phyloP scores from a whole-genome alignment of 2,888 invertebrate species.

The Strigamia crassipes region DNA sequence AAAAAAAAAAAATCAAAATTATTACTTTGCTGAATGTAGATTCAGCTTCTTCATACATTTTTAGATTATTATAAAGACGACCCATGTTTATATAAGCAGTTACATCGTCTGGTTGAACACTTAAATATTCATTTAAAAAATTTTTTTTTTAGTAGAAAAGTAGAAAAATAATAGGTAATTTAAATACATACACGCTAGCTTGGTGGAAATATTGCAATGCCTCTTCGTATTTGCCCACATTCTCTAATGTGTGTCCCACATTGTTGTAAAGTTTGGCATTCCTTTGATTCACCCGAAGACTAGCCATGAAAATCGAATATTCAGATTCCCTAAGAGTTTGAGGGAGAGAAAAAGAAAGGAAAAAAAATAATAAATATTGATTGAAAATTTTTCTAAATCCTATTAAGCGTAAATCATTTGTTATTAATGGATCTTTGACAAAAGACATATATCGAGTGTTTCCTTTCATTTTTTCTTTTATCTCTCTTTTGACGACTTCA shows the following conservation, averaged over 20 bases:
- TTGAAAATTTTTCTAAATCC: not conserved
- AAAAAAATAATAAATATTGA: slow-evolving; percentile 11
- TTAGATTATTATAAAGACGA: slow-evolving; percentile 88
- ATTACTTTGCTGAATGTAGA: slow-evolving; percentile 80
- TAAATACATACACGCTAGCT: slow-evolving; percentile 36
- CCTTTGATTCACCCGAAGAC: slow-evolving; percentile 76
- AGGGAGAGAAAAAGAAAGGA: too few species aligned
- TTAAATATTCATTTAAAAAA: slow-evolving; percentile 52
- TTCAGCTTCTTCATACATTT: slow-evolving; percentile 86
- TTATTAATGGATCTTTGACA: slow-evolving; percentile 17
- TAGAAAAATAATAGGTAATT: not conserved
- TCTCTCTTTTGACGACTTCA: slow-evolving; percentile 30
- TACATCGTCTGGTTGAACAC: slow-evolving; percentile 92
- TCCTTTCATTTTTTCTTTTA: slow-evolving; percentile 1
- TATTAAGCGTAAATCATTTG: slow-evolving; percentile 12
- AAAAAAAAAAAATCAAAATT: not conserved
- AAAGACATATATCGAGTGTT: slow-evolving; percentile 12
- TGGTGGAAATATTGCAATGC: slow-evolving; percentile 81
- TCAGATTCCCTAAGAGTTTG: slow-evolving; percentile 68
- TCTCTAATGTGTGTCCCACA: slow-evolving; percentile 93
- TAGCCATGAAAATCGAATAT: slow-evolving; percentile 91
- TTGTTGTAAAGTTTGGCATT: slow-evolving; percentile 98
- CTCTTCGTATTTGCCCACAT: slow-evolving; percentile 69
- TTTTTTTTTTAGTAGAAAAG: not conserved
- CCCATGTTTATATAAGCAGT: slow-evolving; percentile 98